Base-by-base conservation (phyloP, 2,113 vertebrate genomes). In the Forbesichthys papilliferus region DNA sequence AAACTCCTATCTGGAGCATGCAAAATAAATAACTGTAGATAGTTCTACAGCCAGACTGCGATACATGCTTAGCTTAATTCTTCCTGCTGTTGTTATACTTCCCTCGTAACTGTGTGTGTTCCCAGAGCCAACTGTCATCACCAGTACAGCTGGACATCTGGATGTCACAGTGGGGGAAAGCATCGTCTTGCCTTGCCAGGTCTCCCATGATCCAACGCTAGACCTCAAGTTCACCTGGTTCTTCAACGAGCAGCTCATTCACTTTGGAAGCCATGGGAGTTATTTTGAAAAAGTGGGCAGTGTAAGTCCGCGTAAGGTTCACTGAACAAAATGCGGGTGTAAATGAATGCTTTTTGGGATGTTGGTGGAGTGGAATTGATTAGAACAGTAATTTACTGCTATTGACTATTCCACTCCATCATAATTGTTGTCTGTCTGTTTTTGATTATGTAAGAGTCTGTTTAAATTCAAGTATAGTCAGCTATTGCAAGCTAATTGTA, bases 111-210 rank as follows among this genome's bases (percentile, higher is more conserved):
- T 18, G 10, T 60, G 9, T 9, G 9, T 69, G 47, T 74, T 66
- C 63, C 5, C 66, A 98, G 97, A 99, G 81, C 88, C 95, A 8
- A 98, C 96, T 0, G 78, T 85, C 8, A 95, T 98, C 46, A 94
- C 93, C 60, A 95, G 96, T 9, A 95, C 95, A 1, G 95, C 96
- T 2, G 92, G 94, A 62, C 95, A 96, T 66, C 93, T 98, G 92
- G 97, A 98, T 46, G 96, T 98, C 71, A 97, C 96, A 0, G 95
- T 97, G 7, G 97, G 97, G 0, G 97, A 99, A n/a, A 98, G 97
- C 77, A 96, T 98, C 0, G 95, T 99, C 18, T 86, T 98, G 59
- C 96, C 95, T 0, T 99, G 97, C 12, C 97, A 99, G 87, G 97
- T 98, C 0, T 94, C 94, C 8, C 95, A 98, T 0, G 97, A 99